A percentile compares a stretch with the other conserved stretches of the same genome.
phyloP scores from a whole-genome alignment of 2,797 vertebrate genomes.

The Australoheros facetus region DNA sequence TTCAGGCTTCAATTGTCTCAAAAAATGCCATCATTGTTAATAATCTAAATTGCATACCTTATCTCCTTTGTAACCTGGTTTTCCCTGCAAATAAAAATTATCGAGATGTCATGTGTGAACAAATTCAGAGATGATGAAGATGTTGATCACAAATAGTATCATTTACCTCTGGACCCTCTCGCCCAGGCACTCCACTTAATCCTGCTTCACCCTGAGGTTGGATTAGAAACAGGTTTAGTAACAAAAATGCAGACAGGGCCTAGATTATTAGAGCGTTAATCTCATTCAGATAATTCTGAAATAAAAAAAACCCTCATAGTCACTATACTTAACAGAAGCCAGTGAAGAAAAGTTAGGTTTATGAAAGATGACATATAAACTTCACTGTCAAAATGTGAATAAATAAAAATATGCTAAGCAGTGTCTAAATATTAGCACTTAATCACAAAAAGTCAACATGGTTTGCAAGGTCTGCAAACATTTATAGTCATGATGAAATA shows the following conservation, averaged over 20 bases:
- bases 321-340: background rate
- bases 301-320: background rate
- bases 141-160: background rate
- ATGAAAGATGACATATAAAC: background rate
- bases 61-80: constrained; percentile 91
- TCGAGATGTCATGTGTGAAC: background rate
- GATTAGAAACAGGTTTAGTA: background rate
- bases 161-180: constrained; percentile 87
- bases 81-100: constrained; percentile 81
- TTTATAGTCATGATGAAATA: background rate
- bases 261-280: background rate
- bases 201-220: constrained; percentile 86
- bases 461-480: background rate
- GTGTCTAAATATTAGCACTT: background rate
- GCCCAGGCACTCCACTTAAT: constrained; percentile 86
- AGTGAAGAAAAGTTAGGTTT: background rate
- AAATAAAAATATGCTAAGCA: background rate
- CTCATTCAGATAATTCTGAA: background rate
- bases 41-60: constrained; percentile 75
- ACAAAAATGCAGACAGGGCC: background rate
- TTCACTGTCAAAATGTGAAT: background rate
- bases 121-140: background rate
- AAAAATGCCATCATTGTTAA: background rate
- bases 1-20: background rate
- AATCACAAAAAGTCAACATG: background rate